These are phyloP conservation scores for Spizella passerina DNA, from an alignment of 2,797 vertebrate genomes.

Conservation along the genomic window DNA sequence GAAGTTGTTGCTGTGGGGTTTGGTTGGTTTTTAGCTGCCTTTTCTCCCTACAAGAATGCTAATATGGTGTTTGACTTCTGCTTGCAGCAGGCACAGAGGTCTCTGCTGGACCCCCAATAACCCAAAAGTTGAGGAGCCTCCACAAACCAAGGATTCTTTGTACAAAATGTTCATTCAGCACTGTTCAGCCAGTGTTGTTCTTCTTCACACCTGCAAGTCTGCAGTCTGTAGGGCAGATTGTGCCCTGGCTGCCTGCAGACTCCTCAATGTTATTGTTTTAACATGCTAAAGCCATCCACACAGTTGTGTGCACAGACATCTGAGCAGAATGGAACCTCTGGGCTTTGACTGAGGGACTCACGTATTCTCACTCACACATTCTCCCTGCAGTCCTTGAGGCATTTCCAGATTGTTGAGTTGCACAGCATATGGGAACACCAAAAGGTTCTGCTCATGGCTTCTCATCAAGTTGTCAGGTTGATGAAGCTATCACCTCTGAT, in stretches of 20 bases:
- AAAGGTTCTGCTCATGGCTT: neutral
- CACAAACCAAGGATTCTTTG: neutral
- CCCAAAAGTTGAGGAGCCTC: neutral
- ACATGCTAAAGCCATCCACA: neutral
- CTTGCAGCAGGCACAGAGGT: neutral
- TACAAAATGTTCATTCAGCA: neutral
- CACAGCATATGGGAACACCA: neutral
- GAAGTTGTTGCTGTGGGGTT: neutral
- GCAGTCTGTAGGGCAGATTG: neutral
- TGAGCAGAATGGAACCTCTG: neutral
- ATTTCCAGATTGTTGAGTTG: neutral
- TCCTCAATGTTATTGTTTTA: neutral
- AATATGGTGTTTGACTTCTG: neutral
- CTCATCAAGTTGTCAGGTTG: neutral
- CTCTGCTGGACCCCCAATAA: rapidly evolving
- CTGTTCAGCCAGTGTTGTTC: neutral
- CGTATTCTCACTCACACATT: neutral
- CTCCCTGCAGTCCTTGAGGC: neutral
- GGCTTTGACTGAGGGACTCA: neutral
- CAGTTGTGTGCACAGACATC: neutral
- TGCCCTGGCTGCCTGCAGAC: neutral
- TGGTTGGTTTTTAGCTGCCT: neutral
- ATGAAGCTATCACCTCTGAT: neutral
- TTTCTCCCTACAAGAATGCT: neutral
- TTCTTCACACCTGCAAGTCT: neutral